phyloP scores from a whole-genome alignment of 2,113 vertebrate species.

The Notarius lentiginosus region DNA sequence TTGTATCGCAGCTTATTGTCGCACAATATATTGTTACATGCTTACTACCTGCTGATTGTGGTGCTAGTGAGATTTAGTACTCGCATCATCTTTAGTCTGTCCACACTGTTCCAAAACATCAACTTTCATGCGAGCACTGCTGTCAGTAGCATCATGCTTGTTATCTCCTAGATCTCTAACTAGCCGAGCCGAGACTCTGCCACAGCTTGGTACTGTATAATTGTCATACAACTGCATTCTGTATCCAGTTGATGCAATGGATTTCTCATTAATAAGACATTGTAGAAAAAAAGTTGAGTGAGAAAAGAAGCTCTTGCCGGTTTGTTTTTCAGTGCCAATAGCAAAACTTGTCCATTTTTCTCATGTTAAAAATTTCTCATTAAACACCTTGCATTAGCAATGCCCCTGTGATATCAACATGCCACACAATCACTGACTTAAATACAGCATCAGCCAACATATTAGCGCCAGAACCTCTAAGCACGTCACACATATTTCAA shows the following conservation, averaged over 20 bases:
- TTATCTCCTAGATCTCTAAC: neutral
- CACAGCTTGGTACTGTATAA: neutral
- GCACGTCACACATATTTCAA: neutral
- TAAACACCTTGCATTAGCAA: neutral
- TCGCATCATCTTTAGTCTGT: neutral
- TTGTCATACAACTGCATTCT: neutral
- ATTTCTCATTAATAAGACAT: neutral
- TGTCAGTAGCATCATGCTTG: neutral
- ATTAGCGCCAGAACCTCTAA: neutral
- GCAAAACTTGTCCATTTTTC: neutral
- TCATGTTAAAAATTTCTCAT: neutral
- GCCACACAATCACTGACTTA: neutral
- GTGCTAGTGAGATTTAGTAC: neutral
- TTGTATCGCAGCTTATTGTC: no score
- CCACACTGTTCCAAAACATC: neutral
- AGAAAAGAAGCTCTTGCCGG: neutral
- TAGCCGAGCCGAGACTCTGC: neutral
- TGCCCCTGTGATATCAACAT: neutral
- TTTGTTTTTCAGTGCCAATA: no score
- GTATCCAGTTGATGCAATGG: neutral
- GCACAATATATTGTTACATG: no score
- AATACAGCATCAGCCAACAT: neutral
- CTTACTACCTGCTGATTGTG: neutral
- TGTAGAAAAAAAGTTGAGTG: neutral
- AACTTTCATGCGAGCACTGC: neutral